Evolutionary conservation across 2,113 vertebrate species (phyloP).

Genomic region (Callipepla squamata): DNA sequence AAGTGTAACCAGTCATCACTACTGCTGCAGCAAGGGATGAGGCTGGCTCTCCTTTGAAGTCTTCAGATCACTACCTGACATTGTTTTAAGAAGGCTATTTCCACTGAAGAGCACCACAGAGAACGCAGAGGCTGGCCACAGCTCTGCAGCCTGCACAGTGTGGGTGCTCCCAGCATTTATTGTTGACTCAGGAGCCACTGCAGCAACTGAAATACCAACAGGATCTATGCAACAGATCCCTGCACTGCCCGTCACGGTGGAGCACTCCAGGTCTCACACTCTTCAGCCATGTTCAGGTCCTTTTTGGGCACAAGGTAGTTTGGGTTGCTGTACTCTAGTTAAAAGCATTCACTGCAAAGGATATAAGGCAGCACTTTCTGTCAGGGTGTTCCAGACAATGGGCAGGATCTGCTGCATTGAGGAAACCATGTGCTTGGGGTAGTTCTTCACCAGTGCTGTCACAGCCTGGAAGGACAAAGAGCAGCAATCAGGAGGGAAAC

Average conservation of each 20-base stretch:
- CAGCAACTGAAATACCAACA: background rate
- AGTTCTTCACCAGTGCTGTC: constrained; percentile 97
- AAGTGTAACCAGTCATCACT: background rate
- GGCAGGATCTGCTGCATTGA: constrained; percentile 98
- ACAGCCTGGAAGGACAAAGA: constrained; percentile 83
- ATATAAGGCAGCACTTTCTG: constrained; percentile 98
- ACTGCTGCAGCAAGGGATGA: background rate
- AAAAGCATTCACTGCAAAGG: constrained; percentile 69
- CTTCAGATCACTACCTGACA: background rate
- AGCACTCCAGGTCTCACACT: background rate
- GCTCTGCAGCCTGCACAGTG: background rate
- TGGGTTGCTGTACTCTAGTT: background rate
- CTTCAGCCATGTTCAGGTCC: background rate
- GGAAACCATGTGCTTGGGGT: constrained; percentile 96
- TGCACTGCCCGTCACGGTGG: background rate
- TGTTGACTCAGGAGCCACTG: background rate
- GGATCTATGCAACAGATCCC: too few relatives aligned
- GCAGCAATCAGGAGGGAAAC: background rate
- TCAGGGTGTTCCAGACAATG: constrained; percentile 97
- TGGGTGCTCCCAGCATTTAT: rapidly evolving
- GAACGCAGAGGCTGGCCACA: rapidly evolving
- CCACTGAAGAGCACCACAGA: background rate
- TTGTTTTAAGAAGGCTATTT: background rate
- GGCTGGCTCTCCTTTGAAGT: background rate
- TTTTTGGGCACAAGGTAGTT: background rate